A percentile compares a stretch with the other conserved stretches of the same genome.
Conservation (phyloP, 92 coral and sea anemone genomes). For the Paragorgia papillata region DNA sequence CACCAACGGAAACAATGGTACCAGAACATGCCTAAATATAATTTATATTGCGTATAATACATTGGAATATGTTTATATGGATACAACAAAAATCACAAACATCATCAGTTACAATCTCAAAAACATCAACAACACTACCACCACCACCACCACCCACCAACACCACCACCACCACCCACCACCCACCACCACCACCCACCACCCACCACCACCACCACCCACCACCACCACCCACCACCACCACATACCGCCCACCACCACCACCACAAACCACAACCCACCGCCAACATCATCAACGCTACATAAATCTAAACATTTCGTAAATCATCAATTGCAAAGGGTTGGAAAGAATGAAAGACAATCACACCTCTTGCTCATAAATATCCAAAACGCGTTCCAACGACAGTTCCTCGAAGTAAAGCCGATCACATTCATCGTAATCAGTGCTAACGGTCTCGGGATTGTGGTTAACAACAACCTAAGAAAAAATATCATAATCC, state of each 20-base stretch:
- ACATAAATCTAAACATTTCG: no score
- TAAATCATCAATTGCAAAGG: no score
- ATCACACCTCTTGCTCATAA: constrained; percentile 86
- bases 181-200: no score
- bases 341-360: no score
- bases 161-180: constrained; percentile 35
- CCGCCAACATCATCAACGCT: not conserved
- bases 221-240: no score
- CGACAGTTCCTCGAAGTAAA: constrained; percentile 98
- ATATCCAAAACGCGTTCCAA: constrained; percentile 94
- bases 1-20: constrained; percentile 90
- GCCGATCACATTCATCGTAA: constrained; percentile 95
- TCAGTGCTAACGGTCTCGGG: constrained; percentile 99
- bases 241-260: no score
- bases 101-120: not conserved
- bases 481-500: not conserved
- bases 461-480: constrained; percentile 97
- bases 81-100: not conserved
- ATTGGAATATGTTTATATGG: no score
- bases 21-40: constrained; percentile 71
- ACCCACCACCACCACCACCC: no score
- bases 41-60: no score
- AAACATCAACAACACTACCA: not conserved
- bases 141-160: not conserved
- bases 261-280: no score